A percentile compares a stretch with the other conserved stretches of the same genome.
Evolutionary conservation across 2,888 invertebrate species (phyloP).

Genomic region (Xanthorhoe designata): DNA sequence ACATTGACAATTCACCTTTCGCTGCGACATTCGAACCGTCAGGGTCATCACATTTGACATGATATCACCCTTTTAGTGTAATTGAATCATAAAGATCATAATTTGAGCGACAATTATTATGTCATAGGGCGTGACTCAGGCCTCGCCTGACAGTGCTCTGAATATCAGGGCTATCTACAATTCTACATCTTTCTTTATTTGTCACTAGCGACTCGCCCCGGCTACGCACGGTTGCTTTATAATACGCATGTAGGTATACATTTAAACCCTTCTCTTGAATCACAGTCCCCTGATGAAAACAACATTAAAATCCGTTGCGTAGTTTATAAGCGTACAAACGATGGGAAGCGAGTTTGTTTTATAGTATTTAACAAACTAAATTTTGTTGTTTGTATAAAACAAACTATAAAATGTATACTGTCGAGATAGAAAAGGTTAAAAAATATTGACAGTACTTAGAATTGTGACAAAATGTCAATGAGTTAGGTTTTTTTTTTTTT

Average conservation of each 20-base stretch:
- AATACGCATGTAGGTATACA: no score
- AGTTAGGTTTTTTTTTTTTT: no score
- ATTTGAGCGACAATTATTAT: constrained; percentile 38
- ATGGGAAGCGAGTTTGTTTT: no score
- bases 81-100: constrained; percentile 26
- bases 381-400: no score
- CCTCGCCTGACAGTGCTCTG: constrained; percentile 23
- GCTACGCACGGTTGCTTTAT: no score
- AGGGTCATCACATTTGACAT: constrained; percentile 36
- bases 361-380: no score
- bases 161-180: constrained; percentile 29
- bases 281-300: no score
- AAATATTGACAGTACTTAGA: neutral
- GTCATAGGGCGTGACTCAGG: constrained; percentile 36
- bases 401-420: no score
- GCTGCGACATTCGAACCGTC: constrained; percentile 32
- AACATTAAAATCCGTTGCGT: no score
- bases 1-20: constrained; percentile 41
- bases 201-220: neutral
- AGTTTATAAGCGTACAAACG: no score
- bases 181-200: constrained; percentile 3
- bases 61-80: constrained; percentile 30
- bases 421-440: neutral
- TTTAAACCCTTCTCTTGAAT: no score
- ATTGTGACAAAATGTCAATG: no score